Evolutionary conservation across 2,888 invertebrate genomes (phyloP).

Genomic region (Agrochola lota): DNA sequence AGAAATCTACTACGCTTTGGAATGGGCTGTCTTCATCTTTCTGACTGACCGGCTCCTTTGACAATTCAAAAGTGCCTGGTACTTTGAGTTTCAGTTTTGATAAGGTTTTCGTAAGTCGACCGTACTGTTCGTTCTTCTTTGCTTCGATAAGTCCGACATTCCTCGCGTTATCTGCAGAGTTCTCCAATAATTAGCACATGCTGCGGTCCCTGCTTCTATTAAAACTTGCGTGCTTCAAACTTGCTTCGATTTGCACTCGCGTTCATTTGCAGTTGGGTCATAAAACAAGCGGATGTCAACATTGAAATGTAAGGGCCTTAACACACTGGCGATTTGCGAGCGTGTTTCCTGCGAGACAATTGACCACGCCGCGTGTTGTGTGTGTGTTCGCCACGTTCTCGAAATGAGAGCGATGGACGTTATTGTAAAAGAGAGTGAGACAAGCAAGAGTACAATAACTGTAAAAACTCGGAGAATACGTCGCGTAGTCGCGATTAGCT

Average conservation of each 20-base stretch:
- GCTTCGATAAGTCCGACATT: not conserved
- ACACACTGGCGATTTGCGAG: too few relatives aligned
- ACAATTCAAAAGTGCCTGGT: not conserved
- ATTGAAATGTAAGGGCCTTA: not conserved
- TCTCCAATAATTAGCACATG: conserved; percentile 53
- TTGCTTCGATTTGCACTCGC: conserved; percentile 65
- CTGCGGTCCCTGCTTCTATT: conserved; percentile 64
- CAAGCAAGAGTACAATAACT: too few relatives aligned
- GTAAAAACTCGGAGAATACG: too few relatives aligned
- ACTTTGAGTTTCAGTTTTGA: too few relatives aligned
- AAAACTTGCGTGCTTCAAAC: conserved; percentile 70
- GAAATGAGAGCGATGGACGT: too few relatives aligned
- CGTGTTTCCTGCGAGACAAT: too few relatives aligned
- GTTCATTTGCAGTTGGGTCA: conserved; percentile 38
- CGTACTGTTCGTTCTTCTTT: not conserved
- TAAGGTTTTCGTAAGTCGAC: not conserved
- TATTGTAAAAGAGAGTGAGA: too few relatives aligned
- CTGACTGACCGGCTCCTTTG: not conserved
- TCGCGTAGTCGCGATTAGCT: too few relatives aligned
- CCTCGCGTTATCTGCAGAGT: conserved; percentile 18
- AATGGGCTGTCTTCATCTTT: not conserved
- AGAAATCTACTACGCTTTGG: not conserved
- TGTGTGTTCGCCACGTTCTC: too few relatives aligned
- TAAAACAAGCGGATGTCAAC: not conserved
- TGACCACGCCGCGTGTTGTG: too few relatives aligned